Base-by-base conservation (phyloP, 2,113 vertebrate species). In the Elanus axillaris region DNA sequence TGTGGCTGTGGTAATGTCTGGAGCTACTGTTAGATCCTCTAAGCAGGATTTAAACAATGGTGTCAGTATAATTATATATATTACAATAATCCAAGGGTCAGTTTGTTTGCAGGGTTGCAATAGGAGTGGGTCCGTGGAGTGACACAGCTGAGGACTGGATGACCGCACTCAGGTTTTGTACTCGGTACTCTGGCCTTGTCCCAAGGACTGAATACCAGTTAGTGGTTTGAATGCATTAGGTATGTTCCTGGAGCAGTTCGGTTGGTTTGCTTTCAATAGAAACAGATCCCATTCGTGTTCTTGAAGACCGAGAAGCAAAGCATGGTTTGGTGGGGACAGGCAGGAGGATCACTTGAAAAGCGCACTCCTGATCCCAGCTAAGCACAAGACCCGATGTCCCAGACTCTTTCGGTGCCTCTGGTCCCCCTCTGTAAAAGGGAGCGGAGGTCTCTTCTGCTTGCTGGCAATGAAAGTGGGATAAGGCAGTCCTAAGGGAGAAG, bases 51-150 rank as follows among this genome's bases (percentile, higher is more conserved):
- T 64, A 9, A 47, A 74, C n/a, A 6, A 8, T 0, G 0, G 34
- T 71, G 22, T 32, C 38, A n/a, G 13, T 52, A 6, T 19, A 43
- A 59, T 4, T 63, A 58, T 29, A 53, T 53, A 29, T 53, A 53
- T 53, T 27, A 53, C 3, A 53, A 53, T 53, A n/a, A 67, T n/a
- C 36, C 34, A 67, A 45, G 19, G 38, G 26, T 50, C 43, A 7
- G 4, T 64, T 64, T 85, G 23, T 48, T 29, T 32, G 7, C 40
- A 64, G 25, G 23, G 38, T 3, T 60, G 34, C 4, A 10, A 16
- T 0, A 10, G 10, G 31, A 9, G 5, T n/a, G 38, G 15, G 19
- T 63, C 26, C 0, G 0, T 15, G 22, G 40, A 68, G 43, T 21
- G 55, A 47, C 29, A 32, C 7, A 63, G 8, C 27, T 75, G 52